Conservation (phyloP, 2,888 invertebrate species). For the Euzophera pinguis region DNA sequence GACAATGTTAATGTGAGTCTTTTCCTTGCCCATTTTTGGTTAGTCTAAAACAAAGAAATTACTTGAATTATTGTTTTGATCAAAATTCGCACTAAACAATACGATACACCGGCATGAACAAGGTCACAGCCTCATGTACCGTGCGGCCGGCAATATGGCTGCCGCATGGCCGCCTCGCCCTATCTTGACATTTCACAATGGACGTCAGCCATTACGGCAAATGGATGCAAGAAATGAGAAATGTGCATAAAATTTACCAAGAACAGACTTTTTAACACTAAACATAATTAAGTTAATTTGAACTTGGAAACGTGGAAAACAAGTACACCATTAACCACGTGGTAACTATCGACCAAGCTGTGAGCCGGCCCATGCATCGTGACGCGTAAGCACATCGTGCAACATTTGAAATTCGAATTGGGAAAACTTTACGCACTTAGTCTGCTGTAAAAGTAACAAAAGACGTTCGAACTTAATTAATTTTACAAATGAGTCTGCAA, state of each 20-base stretch:
- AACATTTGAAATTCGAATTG: slow-evolving; percentile 39
- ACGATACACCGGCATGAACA: slow-evolving; percentile 57
- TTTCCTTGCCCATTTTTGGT: slow-evolving; percentile 97
- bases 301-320: slow-evolving; percentile 33
- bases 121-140: slow-evolving; percentile 71
- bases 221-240: slow-evolving; percentile 23
- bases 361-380: slow-evolving; percentile 58
- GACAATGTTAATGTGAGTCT: slow-evolving; percentile 99
- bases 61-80: slow-evolving; percentile 25
- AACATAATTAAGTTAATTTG: not conserved
- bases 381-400: slow-evolving; percentile 71
- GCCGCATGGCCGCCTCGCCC: slow-evolving; percentile 80
- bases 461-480: slow-evolving; percentile 16
- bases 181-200: slow-evolving; percentile 77
- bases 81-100: slow-evolving; percentile 27
- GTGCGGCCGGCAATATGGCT: slow-evolving; percentile 77
- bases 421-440: slow-evolving; percentile 4
- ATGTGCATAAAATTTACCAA: slow-evolving; percentile 24
- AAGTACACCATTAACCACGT: slow-evolving; percentile 64
- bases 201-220: slow-evolving; percentile 65
- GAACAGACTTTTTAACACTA: not conserved
- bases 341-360: slow-evolving; percentile 57
- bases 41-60: slow-evolving; percentile 67
- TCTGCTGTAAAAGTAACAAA: slow-evolving; percentile 26
- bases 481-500: not conserved